Base-by-base conservation (phyloP, 2,113 vertebrate genomes). In the Pelmatolapia mariae region DNA sequence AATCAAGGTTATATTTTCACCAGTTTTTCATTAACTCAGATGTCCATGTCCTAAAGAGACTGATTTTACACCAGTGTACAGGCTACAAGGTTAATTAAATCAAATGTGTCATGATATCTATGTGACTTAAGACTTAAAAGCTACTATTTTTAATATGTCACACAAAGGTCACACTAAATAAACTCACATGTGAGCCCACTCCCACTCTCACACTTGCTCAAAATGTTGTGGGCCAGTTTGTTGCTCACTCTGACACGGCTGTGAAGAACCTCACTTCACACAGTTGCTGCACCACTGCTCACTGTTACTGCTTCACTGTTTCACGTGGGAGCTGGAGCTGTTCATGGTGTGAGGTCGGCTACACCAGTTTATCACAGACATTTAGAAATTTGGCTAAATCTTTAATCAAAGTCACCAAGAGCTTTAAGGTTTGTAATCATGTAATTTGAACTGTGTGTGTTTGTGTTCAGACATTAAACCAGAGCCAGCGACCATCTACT, bases 51-150 rank as follows among this genome's bases (percentile, higher is more conserved):
- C 13, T 29, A 29, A 29, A 29, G 56, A 59, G 56, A 59, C 24
- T 0, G 2, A 9, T 59, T 29, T 9, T 0, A 29, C 0, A 29
- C 56, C 6, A 56, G 53, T 12, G 4, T 1, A 54, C 10, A 12
- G 6, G n/a, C 6, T 54, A 0, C 53, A 54, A 12, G 0, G n/a
- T 54, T 24, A 22, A 0, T 54, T 0, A 54, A 22, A 22, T 54
- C 2, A 12, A 11, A 53, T 52, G 18, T 50, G 2, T 5, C 16
- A 19, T 50, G 0, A 50, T n/a, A 47, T 47, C 7, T 0, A n/a
- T 6, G 18, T 0, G 47, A 19, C 47, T 50, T 9, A 9, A 50
- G 16, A 18, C 47, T 18, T 50, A 50, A 47, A 50, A 47, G 4
- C 45, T 47, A 47, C 1, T 19, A 50, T 18, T 50, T 18, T 50